These are phyloP conservation scores for Dasypolia templi DNA, from an alignment of 2,888 invertebrate genomes.

Conservation along the genomic window DNA sequence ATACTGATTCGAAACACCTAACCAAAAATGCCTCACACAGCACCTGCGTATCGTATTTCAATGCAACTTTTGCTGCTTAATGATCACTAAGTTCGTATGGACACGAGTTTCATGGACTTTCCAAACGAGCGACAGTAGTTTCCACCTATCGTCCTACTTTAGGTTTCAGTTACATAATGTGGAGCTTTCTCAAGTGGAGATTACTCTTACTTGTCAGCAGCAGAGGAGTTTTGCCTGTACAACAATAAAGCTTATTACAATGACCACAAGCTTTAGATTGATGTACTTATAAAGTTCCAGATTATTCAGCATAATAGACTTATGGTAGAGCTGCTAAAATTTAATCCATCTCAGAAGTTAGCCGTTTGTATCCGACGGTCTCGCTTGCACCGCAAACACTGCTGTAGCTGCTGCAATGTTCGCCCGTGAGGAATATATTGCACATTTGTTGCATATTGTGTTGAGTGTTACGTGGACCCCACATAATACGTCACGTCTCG, in stretches of 20 bases:
- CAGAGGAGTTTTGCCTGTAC: conserved; percentile 3
- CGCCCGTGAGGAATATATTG: conserved; percentile 67
- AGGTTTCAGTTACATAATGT: conserved; percentile 10
- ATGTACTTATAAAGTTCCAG: conserved; percentile 9
- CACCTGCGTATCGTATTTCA: conserved; percentile 13
- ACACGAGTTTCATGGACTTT: conserved; percentile 4
- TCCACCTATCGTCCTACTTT: not conserved
- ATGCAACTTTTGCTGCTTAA: conserved; percentile 12
- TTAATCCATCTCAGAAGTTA: conserved; percentile 62
- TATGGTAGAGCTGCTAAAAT: conserved; percentile 40
- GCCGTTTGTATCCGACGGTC: conserved; percentile 47
- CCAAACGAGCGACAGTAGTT: conserved; percentile 20
- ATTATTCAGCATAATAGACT: conserved; percentile 27
- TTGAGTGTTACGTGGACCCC: conserved; percentile 72
- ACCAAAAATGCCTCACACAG: not conserved
- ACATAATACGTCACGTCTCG: conserved; percentile 80
- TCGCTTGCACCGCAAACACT: conserved; percentile 53
- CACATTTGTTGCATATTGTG: conserved; percentile 80
- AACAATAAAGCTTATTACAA: conserved; percentile 33
- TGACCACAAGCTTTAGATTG: conserved; percentile 21
- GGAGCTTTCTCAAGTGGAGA: conserved; percentile 9
- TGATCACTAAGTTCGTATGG: conserved; percentile 31
- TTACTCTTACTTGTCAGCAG: conserved; percentile 32
- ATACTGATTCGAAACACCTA: not conserved
- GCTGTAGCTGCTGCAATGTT: conserved; percentile 54